These are phyloP conservation scores for Silurus meridionalis DNA, from an alignment of 2,113 vertebrate genomes.

Conservation along the genomic window DNA sequence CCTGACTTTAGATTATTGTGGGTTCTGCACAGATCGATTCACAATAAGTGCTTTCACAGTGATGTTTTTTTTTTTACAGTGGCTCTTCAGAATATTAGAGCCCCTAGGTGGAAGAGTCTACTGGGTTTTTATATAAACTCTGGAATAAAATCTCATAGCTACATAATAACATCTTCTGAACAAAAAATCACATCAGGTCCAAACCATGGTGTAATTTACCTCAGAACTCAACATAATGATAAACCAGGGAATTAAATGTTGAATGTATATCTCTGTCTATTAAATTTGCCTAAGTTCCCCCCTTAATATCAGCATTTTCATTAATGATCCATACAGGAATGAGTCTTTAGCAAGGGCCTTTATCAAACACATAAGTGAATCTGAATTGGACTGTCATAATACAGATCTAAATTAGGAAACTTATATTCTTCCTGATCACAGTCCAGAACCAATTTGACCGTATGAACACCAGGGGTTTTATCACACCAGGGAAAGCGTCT, in stretches of 20 bases:
- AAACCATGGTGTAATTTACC: not conserved
- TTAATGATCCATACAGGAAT: not conserved
- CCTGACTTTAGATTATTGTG: not conserved
- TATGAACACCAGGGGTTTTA: not conserved
- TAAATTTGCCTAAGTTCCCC: no score
- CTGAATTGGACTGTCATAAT: not conserved
- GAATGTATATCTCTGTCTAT: not conserved
- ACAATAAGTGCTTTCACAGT: not conserved
- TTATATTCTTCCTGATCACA: not conserved
- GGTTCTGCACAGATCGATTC: not conserved
- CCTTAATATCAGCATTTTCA: not conserved
- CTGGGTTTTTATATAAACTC: not conserved
- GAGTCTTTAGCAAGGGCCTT: not conserved
- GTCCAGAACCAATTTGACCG: not conserved
- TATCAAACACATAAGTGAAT: not conserved
- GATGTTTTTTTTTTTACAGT: not conserved
- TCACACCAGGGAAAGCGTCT: not conserved
- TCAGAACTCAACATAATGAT: not conserved
- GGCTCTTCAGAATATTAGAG: not conserved
- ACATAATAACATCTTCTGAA: not conserved
- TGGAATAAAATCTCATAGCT: not conserved
- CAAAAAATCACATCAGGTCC: not conserved
- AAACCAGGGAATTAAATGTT: not conserved
- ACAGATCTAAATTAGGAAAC: not conserved
- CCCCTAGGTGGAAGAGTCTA: not conserved